Evolutionary conservation across 2,113 vertebrate genomes (phyloP).

Genomic region (Salvelinus fontinalis): DNA sequence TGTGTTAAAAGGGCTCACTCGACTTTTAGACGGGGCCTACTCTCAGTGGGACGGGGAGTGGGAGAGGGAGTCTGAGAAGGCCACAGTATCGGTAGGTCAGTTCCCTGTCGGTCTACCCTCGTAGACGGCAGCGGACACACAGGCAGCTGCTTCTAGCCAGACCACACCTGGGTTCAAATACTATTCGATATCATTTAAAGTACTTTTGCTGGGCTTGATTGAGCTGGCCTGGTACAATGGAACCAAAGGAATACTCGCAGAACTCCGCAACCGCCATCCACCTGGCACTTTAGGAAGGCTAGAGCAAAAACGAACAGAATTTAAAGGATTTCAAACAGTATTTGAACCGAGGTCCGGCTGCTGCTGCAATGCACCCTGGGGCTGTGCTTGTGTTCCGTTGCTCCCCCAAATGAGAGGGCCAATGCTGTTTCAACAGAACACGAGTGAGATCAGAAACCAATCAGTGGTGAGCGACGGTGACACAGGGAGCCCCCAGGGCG

Average conservation of each 20-base stretch:
- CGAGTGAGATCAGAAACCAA: slow-evolving; percentile 59
- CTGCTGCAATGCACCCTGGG: slow-evolving; percentile 37
- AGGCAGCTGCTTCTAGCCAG: background rate
- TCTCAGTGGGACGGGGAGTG: background rate
- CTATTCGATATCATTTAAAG: no score
- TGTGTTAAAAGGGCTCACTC: slow-evolving; percentile 17
- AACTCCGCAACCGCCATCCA: no score
- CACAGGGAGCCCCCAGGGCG: slow-evolving; percentile 46
- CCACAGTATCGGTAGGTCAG: slow-evolving; percentile 4
- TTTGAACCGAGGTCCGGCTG: no score
- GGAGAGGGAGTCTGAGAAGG: slow-evolving; percentile 8
- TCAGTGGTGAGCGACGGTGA: slow-evolving; percentile 45
- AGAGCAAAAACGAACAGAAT: no score
- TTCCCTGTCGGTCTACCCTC: slow-evolving; percentile 10
- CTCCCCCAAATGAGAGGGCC: background rate
- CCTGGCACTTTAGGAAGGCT: no score
- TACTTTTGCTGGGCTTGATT: no score
- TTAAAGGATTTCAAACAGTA: no score
- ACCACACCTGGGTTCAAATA: background rate
- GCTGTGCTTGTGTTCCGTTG: slow-evolving; percentile 36
- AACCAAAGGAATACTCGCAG: no score
- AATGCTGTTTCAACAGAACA: slow-evolving; percentile 53
- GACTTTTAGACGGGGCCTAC: slow-evolving; percentile 30
- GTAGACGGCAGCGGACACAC: background rate
- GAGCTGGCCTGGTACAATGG: no score